phyloP scores from a whole-genome alignment of 2,797 vertebrate genomes.

The Hydrocynus forskahlii region DNA sequence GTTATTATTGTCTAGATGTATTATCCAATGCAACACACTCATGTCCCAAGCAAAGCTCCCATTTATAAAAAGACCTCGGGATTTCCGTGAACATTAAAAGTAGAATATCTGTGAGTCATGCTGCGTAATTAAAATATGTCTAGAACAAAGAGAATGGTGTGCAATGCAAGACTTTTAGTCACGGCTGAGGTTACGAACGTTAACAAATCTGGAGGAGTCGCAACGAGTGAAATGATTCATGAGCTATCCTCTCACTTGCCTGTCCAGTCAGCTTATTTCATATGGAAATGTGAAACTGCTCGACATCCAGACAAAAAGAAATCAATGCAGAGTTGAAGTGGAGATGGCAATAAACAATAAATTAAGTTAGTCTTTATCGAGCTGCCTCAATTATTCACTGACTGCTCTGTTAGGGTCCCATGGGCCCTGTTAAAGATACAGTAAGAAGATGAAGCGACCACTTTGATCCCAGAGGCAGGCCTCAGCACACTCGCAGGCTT shows the following conservation, averaged over 20 bases:
- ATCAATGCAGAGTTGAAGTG: slow-evolving; percentile 50
- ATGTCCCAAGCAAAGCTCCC: background rate
- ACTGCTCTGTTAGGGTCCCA: slow-evolving; percentile 48
- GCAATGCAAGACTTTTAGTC: slow-evolving; percentile 1
- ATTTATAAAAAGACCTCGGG: background rate
- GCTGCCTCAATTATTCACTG: slow-evolving; percentile 56
- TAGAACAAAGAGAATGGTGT: background rate
- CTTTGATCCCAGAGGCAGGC: slow-evolving; percentile 21
- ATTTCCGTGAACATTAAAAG: background rate
- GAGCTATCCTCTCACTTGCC: slow-evolving; percentile 19
- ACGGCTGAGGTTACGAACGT: slow-evolving; percentile 12
- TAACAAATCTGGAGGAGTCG: slow-evolving; percentile 17
- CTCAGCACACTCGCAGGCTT: slow-evolving; percentile 28
- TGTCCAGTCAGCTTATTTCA: slow-evolving; percentile 47
- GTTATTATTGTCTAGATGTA: background rate
- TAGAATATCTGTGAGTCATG: slow-evolving; percentile 20
- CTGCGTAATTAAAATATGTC: background rate
- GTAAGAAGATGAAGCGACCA: slow-evolving; percentile 48
- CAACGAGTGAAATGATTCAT: slow-evolving; percentile 47
- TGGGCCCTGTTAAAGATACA: slow-evolving; percentile 43
- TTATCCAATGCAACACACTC: too few relatives aligned
- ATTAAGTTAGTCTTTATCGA: slow-evolving; percentile 59
- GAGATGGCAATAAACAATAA: slow-evolving; percentile 44
- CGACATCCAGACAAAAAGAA: slow-evolving; percentile 42
- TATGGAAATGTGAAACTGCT: slow-evolving; percentile 53